Percentiles rank a stretch among this genome's conserved stretches.
Evolutionary conservation across 2,888 invertebrate genomes (phyloP).

Genomic region (Thyatira batis): DNA sequence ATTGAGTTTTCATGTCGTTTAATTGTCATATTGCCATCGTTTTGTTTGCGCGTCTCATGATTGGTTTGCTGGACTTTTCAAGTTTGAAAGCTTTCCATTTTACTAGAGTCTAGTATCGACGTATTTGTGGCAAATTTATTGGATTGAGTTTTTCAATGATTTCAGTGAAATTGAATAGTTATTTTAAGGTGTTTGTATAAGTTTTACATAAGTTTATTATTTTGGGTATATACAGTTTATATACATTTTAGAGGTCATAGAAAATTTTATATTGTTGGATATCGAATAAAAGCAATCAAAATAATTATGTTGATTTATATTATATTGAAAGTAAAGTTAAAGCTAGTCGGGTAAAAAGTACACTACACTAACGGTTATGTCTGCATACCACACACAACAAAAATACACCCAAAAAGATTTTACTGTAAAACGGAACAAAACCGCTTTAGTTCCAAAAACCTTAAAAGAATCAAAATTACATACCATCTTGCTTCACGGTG

Average conservation of each 20-base stretch:
- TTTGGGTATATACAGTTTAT: no score
- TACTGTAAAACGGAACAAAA: neutral
- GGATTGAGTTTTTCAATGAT: neutral
- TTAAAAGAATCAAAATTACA: slow-evolving; percentile 29
- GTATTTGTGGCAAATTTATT: slow-evolving; percentile 13
- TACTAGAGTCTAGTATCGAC: neutral
- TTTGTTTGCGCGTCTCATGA: slow-evolving; percentile 16
- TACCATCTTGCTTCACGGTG: slow-evolving; percentile 76
- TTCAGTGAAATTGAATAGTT: neutral
- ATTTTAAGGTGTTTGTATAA: no score
- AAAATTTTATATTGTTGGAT: no score
- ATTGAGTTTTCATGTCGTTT: slow-evolving; percentile 45
- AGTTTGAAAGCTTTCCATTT: slow-evolving; percentile 8
- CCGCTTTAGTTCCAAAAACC: neutral
- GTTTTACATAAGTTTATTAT: no score
- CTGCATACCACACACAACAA: no score
- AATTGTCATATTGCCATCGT: slow-evolving; percentile 22
- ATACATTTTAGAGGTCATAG: no score
- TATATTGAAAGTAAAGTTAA: no score
- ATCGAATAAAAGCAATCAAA: no score
- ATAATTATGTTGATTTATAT: no score
- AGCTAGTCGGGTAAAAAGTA: no score
- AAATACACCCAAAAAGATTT: no score
- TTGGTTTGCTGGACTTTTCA: slow-evolving; percentile 15
- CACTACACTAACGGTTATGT: no score